Evolutionary conservation across 2,113 vertebrate genomes (phyloP).

Genomic region (Conger conger): DNA sequence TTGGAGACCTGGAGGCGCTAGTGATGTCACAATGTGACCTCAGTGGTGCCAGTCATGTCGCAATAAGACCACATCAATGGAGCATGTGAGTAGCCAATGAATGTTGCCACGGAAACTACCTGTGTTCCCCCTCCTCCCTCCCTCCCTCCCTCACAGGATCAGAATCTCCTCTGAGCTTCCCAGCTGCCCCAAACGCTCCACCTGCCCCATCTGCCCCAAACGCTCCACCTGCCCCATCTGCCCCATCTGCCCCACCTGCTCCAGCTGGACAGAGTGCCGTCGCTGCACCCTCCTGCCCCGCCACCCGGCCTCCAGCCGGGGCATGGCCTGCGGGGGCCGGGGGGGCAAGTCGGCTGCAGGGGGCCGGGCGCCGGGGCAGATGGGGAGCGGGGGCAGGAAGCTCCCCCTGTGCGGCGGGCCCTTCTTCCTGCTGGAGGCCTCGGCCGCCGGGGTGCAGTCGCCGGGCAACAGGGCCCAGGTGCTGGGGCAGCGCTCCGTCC

Average conservation of each 20-base stretch:
- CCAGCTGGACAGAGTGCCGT: slow-evolving; percentile 51
- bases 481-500: background rate
- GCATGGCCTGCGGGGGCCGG: slow-evolving; percentile 24
- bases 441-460: background rate
- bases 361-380: background rate
- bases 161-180: slow-evolving; percentile 19
- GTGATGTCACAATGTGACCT: no score
- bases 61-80: no score
- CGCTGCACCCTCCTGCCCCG: slow-evolving; percentile 19
- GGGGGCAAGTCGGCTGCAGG: background rate
- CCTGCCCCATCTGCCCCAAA: slow-evolving; percentile 15
- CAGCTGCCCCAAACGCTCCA: no score
- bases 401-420: background rate
- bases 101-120: background rate
- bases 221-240: slow-evolving; percentile 25
- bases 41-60: no score
- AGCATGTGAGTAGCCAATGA: no score
- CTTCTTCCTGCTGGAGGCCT: slow-evolving; percentile 16
- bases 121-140: background rate
- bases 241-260: slow-evolving; percentile 31
- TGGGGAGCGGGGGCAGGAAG: slow-evolving; percentile 44
- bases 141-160: slow-evolving; percentile 5
- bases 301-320: slow-evolving; percentile 16
- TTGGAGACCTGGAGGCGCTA: no score
- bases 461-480: slow-evolving; percentile 20